Evolutionary conservation across 2,797 vertebrate genomes (phyloP), one percentile per base, ranked within the genome.

Genomic region (Rhodeus uyekii): DNA sequence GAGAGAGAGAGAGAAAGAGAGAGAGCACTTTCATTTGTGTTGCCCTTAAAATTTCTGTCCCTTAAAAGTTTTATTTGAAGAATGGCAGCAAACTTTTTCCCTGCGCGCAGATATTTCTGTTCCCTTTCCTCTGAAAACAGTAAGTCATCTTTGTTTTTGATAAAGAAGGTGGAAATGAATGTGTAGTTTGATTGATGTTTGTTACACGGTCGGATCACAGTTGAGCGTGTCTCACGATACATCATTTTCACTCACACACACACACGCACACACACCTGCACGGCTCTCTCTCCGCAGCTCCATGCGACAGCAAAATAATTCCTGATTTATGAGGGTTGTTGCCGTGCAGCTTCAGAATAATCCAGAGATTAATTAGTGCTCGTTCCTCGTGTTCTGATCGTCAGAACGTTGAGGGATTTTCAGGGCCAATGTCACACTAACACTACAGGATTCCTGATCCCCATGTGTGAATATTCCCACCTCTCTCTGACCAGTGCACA

Each of bases 211-310:
- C 81, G 80, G 85, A 86, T 88, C 83, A 87, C 61, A 76, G 68
- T 78, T 80, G 64, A 74, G 73, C 84, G 76, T 87, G 85, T 87
- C 76, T 89, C 81, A 74, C 76, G 34, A 86, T 87, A 69, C 82
- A 89, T 89, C 83, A 87, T 84, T 83, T 53, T 80, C 72, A 22
- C 71, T 64, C 75, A 27, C 24, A 39, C 73, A 65, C 81, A 76
- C 80, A 36, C 34, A 38, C 73, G 42, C 81, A 76, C 34, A 39
- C 73, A 67, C 81, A 76, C 81, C 64, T 58, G 72, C 74, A 65
- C 78, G 6, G 36, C 84, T 58, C 77, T 46, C 53, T 71, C 71
- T 73, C 68, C 5, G 3, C 74, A 29, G 53, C 55, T 55, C 48
- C 22, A 14, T 1, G 19, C 61, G 53, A 8, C 69, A 60, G 46